Evolutionary conservation across 2,797 vertebrate species (phyloP).

Genomic region (Ptychobarbus kaznakovi): DNA sequence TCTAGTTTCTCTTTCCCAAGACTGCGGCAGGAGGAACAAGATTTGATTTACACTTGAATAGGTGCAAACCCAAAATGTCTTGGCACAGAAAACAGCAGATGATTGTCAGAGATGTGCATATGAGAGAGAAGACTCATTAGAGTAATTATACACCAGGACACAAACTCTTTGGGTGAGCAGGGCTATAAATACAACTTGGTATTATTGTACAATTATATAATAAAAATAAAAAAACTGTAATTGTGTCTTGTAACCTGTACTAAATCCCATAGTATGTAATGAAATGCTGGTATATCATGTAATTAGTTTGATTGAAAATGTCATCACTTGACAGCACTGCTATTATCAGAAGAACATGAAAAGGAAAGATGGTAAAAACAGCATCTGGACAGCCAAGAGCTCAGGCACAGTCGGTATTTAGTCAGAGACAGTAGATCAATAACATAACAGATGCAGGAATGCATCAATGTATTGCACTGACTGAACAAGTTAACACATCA

Average conservation of each 20-base stretch:
- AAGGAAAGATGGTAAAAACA: constrained; percentile 47
- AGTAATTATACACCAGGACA: constrained; percentile 31
- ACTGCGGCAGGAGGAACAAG: background rate
- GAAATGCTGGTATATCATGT: background rate
- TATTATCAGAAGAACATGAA: constrained; percentile 1
- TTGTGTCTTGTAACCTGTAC: background rate
- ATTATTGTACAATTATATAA: background rate
- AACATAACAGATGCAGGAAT: constrained; percentile 47
- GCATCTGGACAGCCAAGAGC: constrained; percentile 49
- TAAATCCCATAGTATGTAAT: background rate
- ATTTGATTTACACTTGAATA: constrained; percentile 12
- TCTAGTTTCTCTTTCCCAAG: constrained; percentile 35
- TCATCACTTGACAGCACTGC: background rate
- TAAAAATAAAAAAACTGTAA: background rate
- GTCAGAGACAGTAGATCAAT: constrained; percentile 58
- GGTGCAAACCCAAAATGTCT: constrained; percentile 36
- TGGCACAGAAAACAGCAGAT: constrained; percentile 11
- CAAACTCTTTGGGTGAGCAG: background rate
- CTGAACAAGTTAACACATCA: constrained; percentile 47
- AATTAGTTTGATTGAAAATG: background rate
- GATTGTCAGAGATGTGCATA: constrained; percentile 31
- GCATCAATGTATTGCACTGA: constrained; percentile 40
- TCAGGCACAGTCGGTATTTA: constrained; percentile 53
- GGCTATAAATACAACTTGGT: background rate
- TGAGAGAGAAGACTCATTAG: constrained; percentile 21